A percentile compares a stretch with the other conserved stretches of the same genome.
These are phyloP conservation scores for Bradypodion pumilum DNA, from an alignment of 2,797 vertebrate species.

Conservation along the genomic window DNA sequence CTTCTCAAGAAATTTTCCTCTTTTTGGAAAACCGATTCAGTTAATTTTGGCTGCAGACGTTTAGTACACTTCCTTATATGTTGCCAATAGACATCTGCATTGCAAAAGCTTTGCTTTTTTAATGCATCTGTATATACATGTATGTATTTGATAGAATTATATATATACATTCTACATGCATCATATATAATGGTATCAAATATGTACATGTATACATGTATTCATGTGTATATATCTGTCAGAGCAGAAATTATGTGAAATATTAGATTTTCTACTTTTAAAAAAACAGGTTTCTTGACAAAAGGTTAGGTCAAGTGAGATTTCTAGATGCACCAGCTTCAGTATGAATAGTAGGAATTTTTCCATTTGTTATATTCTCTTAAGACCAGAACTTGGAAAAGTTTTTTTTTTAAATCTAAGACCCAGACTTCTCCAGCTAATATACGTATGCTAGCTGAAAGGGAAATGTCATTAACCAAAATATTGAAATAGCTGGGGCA, in stretches of 20 bases:
- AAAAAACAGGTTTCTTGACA: constrained; percentile 35
- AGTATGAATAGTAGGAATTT: not conserved
- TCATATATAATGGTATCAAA: not conserved
- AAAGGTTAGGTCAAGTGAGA: constrained; percentile 33
- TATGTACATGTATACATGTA: not conserved
- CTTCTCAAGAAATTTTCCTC: constrained; percentile 81
- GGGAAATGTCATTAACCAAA: no score
- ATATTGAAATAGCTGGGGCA: no score
- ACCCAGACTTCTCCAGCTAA: no score
- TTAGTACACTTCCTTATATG: constrained; percentile 77
- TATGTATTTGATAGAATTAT: constrained; percentile 14
- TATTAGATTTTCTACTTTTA: constrained; percentile 29
- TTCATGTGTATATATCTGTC: constrained; percentile 31
- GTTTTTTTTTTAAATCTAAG: not conserved
- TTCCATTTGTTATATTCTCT: not conserved
- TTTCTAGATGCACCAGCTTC: not conserved
- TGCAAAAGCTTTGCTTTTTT: constrained; percentile 71
- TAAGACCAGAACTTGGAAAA: not conserved
- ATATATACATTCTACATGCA: not conserved
- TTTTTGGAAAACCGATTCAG: constrained; percentile 80
- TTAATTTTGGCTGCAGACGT: constrained; percentile 91
- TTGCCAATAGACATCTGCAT: constrained; percentile 94
- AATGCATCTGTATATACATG: constrained; percentile 42
- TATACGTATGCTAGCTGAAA: no score
- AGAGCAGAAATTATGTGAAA: constrained; percentile 47